phyloP scores from a whole-genome alignment of 2,797 vertebrate species.

The Acanthurus lineatus region DNA sequence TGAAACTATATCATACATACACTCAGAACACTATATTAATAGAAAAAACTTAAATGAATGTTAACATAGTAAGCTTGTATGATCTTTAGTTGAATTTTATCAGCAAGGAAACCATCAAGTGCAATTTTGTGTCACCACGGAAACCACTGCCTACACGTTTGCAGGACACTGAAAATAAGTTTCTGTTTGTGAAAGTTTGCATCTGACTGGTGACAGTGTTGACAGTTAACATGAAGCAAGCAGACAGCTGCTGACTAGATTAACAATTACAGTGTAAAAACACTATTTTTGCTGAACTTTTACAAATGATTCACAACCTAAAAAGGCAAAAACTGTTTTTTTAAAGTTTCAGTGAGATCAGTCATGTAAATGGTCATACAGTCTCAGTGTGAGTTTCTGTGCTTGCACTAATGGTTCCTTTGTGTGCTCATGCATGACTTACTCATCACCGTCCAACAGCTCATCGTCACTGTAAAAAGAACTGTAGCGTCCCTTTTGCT shows the following conservation, averaged over 20 bases:
- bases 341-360: too few species aligned
- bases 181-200: constrained; percentile 1
- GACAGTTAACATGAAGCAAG: not conserved
- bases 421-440: constrained; percentile 47
- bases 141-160: not conserved
- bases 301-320: not conserved
- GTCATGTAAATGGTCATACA: not conserved
- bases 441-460: constrained; percentile 81
- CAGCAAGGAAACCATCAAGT: not conserved
- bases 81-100: not conserved
- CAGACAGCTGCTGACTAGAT: not conserved
- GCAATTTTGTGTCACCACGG: not conserved
- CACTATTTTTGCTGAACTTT: not conserved
- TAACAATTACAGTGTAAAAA: not conserved
- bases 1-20: not conserved
- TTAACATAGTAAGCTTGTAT: too few species aligned
- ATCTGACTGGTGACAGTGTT: not conserved
- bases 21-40: not conserved
- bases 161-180: not conserved
- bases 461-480: constrained; percentile 86
- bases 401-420: not conserved
- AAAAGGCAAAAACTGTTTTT: too few species aligned
- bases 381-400: not conserved
- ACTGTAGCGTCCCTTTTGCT: constrained; percentile 41
- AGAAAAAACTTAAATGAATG: too few species aligned